These are phyloP conservation scores for Cantharis lateralis DNA, from an alignment of 2,888 invertebrate species.

Conservation along the genomic window DNA sequence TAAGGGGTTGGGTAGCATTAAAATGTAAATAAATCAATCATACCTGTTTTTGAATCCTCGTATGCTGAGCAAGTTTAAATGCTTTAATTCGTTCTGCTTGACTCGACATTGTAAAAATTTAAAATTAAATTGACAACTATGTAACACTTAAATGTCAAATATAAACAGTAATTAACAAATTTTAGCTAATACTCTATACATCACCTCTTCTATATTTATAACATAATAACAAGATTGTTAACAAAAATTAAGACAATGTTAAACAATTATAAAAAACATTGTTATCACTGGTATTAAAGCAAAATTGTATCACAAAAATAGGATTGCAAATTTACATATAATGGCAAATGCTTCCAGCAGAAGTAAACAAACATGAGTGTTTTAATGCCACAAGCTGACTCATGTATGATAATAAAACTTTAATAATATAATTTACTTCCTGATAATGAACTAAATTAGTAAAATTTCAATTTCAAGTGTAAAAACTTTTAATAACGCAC, in stretches of 20 bases:
- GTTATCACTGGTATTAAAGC: not conserved
- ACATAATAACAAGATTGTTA: not conserved
- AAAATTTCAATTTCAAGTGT: not conserved
- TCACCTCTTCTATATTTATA: slow-evolving; percentile 14
- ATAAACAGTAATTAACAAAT: slow-evolving; percentile 23
- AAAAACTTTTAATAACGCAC: not conserved
- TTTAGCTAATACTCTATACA: slow-evolving; percentile 18
- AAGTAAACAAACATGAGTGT: slow-evolving; percentile 18
- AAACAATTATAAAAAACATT: slow-evolving; percentile 1
- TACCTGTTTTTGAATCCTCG: slow-evolving; percentile 47
- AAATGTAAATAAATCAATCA: slow-evolving; percentile 17
- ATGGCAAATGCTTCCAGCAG: slow-evolving; percentile 7
- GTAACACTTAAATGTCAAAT: slow-evolving; percentile 20
- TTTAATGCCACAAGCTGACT: slow-evolving; percentile 19
- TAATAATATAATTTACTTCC: slow-evolving; percentile 26
- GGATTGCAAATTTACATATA: not conserved
- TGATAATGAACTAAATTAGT: slow-evolving; percentile 16
- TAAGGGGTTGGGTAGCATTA: not conserved
- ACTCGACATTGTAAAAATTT: slow-evolving; percentile 25
- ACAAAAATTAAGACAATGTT: not conserved
- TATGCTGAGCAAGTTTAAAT: slow-evolving; percentile 41
- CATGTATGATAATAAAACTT: slow-evolving; percentile 23
- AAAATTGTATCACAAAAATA: not conserved
- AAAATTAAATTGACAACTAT: slow-evolving; percentile 10
- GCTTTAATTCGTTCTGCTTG: slow-evolving; percentile 36